phyloP scores from a whole-genome alignment of 2,113 vertebrate genomes.

The Paramisgurnus dabryanus region DNA sequence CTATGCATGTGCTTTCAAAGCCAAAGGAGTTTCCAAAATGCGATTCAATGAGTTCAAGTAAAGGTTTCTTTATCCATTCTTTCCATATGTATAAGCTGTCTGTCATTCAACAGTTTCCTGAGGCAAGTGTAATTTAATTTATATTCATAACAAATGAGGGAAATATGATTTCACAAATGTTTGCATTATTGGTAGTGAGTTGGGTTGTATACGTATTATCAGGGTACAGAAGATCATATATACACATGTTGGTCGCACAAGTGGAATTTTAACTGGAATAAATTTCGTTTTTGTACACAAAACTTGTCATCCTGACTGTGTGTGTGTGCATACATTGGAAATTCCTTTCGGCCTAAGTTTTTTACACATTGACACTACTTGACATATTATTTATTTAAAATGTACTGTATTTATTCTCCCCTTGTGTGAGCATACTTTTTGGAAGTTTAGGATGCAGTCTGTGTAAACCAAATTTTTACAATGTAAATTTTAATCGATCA shows the following conservation, averaged over 20 bases:
- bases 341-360: not conserved
- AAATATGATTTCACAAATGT: conserved; percentile 12
- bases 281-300: not conserved
- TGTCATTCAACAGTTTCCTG: conserved; percentile 12
- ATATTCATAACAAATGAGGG: not conserved
- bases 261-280: not conserved
- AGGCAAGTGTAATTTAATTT: conserved; percentile 4
- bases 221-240: not conserved
- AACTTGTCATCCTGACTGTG: not conserved
- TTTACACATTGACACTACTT: not conserved
- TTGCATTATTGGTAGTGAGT: not conserved
- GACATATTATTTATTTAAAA: not conserved
- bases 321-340: not conserved
- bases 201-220: not conserved
- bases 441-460: too few species aligned
- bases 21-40: not conserved
- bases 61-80: not conserved
- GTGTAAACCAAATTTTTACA: too few species aligned
- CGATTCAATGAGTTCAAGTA: conserved; percentile 8
- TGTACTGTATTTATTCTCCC: too few species aligned
- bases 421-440: too few species aligned
- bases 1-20: conserved; percentile 5
- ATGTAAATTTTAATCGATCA: too few species aligned
- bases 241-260: not conserved
- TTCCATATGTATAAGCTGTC: conserved; percentile 7